These are phyloP conservation scores for Hoplostethus atlanticus DNA, from an alignment of 2,797 vertebrate genomes.

Conservation along the genomic window DNA sequence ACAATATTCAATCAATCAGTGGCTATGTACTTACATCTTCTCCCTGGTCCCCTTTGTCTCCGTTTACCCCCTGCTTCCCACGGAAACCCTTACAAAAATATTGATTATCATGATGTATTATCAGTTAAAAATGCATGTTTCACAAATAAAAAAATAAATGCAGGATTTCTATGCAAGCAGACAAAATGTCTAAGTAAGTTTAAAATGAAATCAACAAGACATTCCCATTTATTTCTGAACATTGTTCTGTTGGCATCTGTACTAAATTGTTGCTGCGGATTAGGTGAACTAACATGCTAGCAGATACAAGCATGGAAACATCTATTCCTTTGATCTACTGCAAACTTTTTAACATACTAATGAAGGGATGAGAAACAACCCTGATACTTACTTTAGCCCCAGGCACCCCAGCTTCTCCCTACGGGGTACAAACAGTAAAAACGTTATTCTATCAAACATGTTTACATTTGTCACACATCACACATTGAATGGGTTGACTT, in stretches of 20 bases:
- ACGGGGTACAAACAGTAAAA: slow-evolving; percentile 17
- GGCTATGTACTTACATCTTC: slow-evolving; percentile 82
- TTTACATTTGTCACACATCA: neutral
- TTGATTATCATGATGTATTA: slow-evolving; percentile 14
- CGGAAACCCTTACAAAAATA: slow-evolving; percentile 86
- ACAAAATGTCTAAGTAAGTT: neutral
- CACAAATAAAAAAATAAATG: slow-evolving; percentile 28
- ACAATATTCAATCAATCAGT: slow-evolving; percentile 13
- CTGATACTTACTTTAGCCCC: slow-evolving; percentile 85
- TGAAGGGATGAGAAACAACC: neutral
- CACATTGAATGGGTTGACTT: neutral
- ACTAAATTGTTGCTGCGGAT: no score
- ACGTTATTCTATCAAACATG: neutral
- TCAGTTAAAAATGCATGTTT: slow-evolving; percentile 31
- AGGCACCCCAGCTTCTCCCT: slow-evolving; percentile 88
- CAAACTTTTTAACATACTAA: neutral
- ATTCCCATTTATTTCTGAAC: no score
- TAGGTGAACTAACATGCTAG: neutral
- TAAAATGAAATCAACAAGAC: no score
- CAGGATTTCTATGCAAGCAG: slow-evolving; percentile 10
- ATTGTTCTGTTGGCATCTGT: no score
- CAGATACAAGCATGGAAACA: neutral
- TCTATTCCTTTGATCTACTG: neutral
- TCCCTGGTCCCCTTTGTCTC: slow-evolving; percentile 87
- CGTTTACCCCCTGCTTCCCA: slow-evolving; percentile 88